Percentiles rank a stretch among this genome's conserved stretches.
These are phyloP conservation scores for Monochamus alternatus DNA, from an alignment of 2,888 invertebrate species.

Conservation along the genomic window DNA sequence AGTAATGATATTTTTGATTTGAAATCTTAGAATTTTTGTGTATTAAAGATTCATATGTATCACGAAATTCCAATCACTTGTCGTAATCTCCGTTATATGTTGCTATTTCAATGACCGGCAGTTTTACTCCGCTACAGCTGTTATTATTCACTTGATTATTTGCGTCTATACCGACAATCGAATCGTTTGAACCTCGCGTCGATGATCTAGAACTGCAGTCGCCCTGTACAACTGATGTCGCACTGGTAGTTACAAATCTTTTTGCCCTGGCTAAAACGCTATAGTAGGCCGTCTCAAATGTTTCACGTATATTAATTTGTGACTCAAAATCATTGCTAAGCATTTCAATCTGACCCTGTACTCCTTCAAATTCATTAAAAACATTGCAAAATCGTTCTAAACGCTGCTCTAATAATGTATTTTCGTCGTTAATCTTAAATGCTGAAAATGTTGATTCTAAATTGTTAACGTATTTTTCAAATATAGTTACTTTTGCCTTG, in stretches of 20 bases:
- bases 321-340: background rate
- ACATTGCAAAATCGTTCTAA: slow-evolving; percentile 9
- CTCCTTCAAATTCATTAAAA: slow-evolving; percentile 24
- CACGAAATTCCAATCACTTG: slow-evolving; percentile 16
- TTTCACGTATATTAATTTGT: slow-evolving; percentile 5
- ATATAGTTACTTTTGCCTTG: background rate
- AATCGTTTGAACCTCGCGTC: background rate
- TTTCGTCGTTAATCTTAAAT: background rate
- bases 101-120: slow-evolving; percentile 14
- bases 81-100: slow-evolving; percentile 17
- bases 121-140: background rate
- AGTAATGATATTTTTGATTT: slow-evolving; percentile 28
- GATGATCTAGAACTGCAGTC: background rate
- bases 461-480: background rate
- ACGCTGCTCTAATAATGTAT: slow-evolving; percentile 20
- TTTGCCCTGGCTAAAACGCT: background rate
- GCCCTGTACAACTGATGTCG: background rate
- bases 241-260: background rate
- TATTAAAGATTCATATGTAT: slow-evolving; percentile 17
- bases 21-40: slow-evolving; percentile 11
- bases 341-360: slow-evolving; percentile 21
- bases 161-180: background rate
- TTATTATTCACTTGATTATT: background rate
- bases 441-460: background rate
- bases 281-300: slow-evolving; percentile 12